Conservation (phyloP, 2,113 vertebrate species). For the Pelecanus crispus region DNA sequence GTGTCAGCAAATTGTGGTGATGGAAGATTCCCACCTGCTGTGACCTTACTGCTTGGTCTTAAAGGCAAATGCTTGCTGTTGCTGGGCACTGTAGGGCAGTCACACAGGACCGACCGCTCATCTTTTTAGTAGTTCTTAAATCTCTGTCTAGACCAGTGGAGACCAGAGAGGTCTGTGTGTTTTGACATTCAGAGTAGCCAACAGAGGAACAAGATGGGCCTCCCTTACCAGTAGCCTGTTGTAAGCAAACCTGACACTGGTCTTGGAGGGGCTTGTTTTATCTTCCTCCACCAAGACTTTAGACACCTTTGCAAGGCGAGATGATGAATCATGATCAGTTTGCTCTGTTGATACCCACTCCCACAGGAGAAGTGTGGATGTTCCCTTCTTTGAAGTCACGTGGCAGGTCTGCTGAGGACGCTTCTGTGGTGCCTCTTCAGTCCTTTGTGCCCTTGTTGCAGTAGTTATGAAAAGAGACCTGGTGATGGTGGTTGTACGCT, state of each 20-base stretch:
- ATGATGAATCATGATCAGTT: not conserved
- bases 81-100: not conserved
- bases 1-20: not conserved
- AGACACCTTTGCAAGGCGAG: not conserved
- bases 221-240: not conserved
- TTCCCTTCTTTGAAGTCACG: not conserved
- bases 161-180: not conserved
- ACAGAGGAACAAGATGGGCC: not conserved
- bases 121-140: not conserved
- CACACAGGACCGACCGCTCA: not conserved
- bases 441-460: not conserved
- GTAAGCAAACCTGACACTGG: not conserved
- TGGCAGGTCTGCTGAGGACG: not conserved
- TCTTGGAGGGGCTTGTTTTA: not conserved
- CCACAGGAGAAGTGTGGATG: not conserved
- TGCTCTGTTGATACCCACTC: not conserved
- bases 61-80: not conserved
- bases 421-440: not conserved
- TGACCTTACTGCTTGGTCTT: fast-evolving
- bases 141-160: not conserved
- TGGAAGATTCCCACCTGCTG: not conserved
- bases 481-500: not conserved
- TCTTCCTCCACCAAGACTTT: not conserved
- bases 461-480: not conserved
- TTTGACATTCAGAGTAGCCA: not conserved